Evolutionary conservation across 2,113 vertebrate genomes (phyloP), one percentile per base, ranked within the genome.

Genomic region (Mixornis gularis): DNA sequence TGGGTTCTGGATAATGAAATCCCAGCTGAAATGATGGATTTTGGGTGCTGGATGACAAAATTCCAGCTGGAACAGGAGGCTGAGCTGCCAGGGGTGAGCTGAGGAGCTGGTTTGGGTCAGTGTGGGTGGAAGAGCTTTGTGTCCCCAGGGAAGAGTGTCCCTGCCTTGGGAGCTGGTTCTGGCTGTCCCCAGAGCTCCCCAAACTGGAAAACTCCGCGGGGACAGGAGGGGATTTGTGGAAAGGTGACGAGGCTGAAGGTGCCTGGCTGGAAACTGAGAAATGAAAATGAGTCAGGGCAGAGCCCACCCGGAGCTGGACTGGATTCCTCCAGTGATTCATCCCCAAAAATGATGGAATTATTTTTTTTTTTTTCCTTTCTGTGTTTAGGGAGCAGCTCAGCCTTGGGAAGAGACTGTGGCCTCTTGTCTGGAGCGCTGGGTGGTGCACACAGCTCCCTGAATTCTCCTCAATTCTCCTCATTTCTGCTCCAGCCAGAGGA

Each of bases 221-320:
- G 34, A 66, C 38, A 65, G 19, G 7, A 53, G n/a, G 56, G 66
- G 66, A 77, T 21, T 7, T 17, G 27, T 17, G 51, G 27, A 17
- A 29, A 52, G 27, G 27, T 29, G 27, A 52, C 12, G 5, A 6
- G 49, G 2, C 43, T 7, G n/a, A 82, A 92, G 87, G 71, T 68
- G 93, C 22, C 70, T 85, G 20, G n/a, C 32, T 88, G 89, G 84
- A 92, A 92, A 91, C 34, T 69, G 92, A 82, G 92, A 70, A 94
- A 56, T 10, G 24, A 59, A 52, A 87, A 40, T 85, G 52, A 70
- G 94, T 92, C 79, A 55, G 79, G 79, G 49, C 38, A 65, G 87
- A 91, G 93, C 72, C 79, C 76, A 38, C 59, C 73, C 14, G 2
- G 81, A 38, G 44, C 79, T 92, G 62, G 30, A 73, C 29, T 41